Evolutionary conservation across 2,113 vertebrate species (phyloP).

Genomic region (Microtus richardsoni): DNA sequence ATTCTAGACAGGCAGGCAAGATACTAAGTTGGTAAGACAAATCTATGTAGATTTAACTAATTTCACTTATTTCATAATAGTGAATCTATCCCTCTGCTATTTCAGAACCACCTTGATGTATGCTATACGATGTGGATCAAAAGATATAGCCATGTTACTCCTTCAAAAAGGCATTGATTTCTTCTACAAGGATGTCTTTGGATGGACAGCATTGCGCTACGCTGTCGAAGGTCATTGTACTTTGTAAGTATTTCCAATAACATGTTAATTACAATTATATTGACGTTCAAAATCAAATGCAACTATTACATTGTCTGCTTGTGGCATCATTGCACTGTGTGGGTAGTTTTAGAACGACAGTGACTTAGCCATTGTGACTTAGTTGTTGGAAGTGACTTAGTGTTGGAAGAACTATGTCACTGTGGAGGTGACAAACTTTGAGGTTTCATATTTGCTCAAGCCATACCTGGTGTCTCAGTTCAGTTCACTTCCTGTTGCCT

Average conservation of each 20-base stretch:
- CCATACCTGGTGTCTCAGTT: too few species aligned
- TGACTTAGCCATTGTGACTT: too few species aligned
- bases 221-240: background rate
- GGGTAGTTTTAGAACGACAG: background rate
- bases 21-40: background rate
- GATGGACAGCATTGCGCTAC: background rate
- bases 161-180: background rate
- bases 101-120: conserved; percentile 10
- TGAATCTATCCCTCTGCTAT: background rate
- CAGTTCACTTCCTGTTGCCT: too few species aligned
- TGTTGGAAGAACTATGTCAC: too few species aligned
- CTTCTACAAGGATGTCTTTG: background rate
- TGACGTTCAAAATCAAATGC: background rate
- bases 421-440: too few species aligned
- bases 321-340: background rate
- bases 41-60: background rate
- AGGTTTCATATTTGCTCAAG: too few species aligned
- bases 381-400: background rate
- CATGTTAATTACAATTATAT: background rate
- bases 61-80: background rate
- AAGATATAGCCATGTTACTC: background rate
- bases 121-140: background rate
- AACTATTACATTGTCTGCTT: background rate
- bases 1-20: background rate
- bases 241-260: conserved; percentile 1